These are phyloP conservation scores for Ornithoptera alexandrae DNA, from an alignment of 2,888 invertebrate species.

Conservation along the genomic window DNA sequence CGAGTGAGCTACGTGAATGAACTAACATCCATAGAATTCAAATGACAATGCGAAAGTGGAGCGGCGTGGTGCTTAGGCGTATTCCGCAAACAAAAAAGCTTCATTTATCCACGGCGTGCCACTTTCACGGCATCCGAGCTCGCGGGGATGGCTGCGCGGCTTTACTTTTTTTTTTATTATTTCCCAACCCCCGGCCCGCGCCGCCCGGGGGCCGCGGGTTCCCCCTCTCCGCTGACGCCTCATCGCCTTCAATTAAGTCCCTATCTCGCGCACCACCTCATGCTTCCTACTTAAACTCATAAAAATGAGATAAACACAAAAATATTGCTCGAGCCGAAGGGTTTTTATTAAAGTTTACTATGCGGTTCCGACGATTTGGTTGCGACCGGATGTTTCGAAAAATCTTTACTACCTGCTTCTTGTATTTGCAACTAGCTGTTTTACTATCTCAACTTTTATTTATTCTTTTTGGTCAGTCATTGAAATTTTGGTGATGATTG, in stretches of 20 bases:
- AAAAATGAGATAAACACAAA: slow-evolving; percentile 74
- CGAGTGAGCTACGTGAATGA: slow-evolving; percentile 57
- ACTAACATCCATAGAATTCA: slow-evolving; percentile 72
- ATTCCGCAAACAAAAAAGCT: slow-evolving; percentile 76
- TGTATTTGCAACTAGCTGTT: no score
- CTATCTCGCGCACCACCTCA: slow-evolving; percentile 72
- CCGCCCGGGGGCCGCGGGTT: slow-evolving; percentile 26
- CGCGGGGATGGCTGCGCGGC: slow-evolving; percentile 65
- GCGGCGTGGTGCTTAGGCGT: slow-evolving; percentile 71
- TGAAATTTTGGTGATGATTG: no score
- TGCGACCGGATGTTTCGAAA: slow-evolving; percentile 36
- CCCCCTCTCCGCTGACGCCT: slow-evolving; percentile 53
- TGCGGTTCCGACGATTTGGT: slow-evolving; percentile 43
- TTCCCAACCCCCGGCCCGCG: slow-evolving; percentile 19
- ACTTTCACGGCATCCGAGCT: slow-evolving; percentile 78
- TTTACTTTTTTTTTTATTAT: slow-evolving; percentile 71
- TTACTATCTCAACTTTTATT: no score
- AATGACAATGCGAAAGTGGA: slow-evolving; percentile 74
- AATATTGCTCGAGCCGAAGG: slow-evolving; percentile 66
- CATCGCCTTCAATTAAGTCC: slow-evolving; percentile 76
- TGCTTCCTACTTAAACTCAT: slow-evolving; percentile 72
- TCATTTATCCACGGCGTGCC: slow-evolving; percentile 78
- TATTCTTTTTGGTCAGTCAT: no score
- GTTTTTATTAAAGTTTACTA: slow-evolving; percentile 61
- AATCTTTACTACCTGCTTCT: no score